Base-by-base conservation (phyloP, 2,797 vertebrate genomes). In the Xyrichtys novacula region DNA sequence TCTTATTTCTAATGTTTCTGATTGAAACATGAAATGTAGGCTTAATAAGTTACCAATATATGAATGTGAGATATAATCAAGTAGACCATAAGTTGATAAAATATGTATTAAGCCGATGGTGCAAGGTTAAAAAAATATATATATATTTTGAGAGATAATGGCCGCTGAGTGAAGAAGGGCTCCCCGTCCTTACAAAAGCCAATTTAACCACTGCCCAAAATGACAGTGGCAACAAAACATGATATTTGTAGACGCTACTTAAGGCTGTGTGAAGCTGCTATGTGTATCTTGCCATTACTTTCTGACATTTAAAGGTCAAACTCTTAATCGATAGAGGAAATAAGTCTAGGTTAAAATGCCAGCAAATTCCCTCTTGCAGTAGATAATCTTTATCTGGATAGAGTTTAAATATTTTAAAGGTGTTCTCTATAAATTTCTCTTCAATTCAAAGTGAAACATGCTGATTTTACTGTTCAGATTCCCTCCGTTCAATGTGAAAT, bases 241-340 rank as follows among this genome's bases (percentile, higher is more conserved):
- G 15, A 44, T 23, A 29, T 29, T 23, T 74, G 5, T 48, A 22
- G 25, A 39, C 15, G 40, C 17, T 44, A 17, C 7, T n/a, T 38
- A 20, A 9, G 6, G 6, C 11, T 19, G 7, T 23, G 2, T 11
- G 25, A 64, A 48, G 34, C 6, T 9, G 57, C 16, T 2, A 36
- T 8, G 31, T 31, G n/a, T 20, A 3, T 49, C 4, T 36, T 42
- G 20, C 11, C 20, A 25, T 7, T 3, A 17, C 12, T 12, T 25
- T 19, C 14, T 34, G 44, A 64, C 52, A 65, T 59, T 56, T 40
- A 56, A 64, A 48, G 39, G 32, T 15, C 26, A 47, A 53, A 39
- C 19, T 2, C 25, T 38, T 2, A 26, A 48, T 26, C 32, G 4
- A 54, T 71, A 38, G 20, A 25, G 9, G 19, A 6, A 65, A 39